Evolutionary conservation across 1,140 invertebrate species (phyloP), one percentile per base, ranked within the genome.

Genomic region (Gryllus bimaculatus): DNA sequence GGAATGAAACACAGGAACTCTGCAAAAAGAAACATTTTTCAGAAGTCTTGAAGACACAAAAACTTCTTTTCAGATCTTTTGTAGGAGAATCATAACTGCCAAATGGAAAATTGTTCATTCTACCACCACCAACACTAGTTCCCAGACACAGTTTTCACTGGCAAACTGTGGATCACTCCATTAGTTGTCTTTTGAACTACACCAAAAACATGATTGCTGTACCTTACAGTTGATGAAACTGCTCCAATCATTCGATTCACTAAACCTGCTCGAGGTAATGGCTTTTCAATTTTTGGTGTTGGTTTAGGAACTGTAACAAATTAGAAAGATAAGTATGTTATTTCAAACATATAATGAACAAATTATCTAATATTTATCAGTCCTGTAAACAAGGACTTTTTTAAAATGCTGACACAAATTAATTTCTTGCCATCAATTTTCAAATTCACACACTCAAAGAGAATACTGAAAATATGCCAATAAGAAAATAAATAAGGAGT

Each of bases 151-250:
- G 76, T 74, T 73, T 73, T 74, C 15, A 73, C 13, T 15, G 79
- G 79, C 47, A 78, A 66, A 48, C 54, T 75, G 20, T 26, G 84
- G 0, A 85, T 82, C 26, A 88, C 84, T 18, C 82, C 84, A 77
- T 86, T 87, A 20, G 88, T 89, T 81, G 84, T 86, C 84, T 89
- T 90, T 26, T 90, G 88, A 15, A 90, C 87, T 76, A 84, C 86
- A 83, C 88, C 89, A 49, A 90, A 84, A 47, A 91, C 85, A 78
- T 89, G 86, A 84, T 89, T 90, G 26, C 90, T 89, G 83, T 89
- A 90, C 81, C 89, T 90, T 8, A 91, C 87, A 47, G 89, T 90
- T 54, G 84, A 89, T 76, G 86, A 86, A 47, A 90, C 84, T 47
- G 89, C 90, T 74, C 87, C 88, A 80, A 90, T 83, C 86, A 90